These are phyloP conservation scores for Triplophysa yarkandensis DNA, from an alignment of 2,797 vertebrate genomes.

Conservation along the genomic window DNA sequence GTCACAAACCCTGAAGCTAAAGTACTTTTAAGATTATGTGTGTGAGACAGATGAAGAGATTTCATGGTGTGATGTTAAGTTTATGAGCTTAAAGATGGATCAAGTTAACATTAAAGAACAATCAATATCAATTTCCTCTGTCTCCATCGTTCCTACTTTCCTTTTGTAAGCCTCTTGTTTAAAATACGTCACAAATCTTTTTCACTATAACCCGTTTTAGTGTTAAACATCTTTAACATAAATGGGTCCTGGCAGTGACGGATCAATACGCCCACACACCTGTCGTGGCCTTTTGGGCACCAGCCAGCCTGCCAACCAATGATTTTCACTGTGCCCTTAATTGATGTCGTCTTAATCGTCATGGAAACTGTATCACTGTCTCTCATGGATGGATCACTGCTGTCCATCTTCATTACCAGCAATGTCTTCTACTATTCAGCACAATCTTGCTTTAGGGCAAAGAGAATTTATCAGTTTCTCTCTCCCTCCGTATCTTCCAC, in stretches of 20 bases:
- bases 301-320: conserved; percentile 44
- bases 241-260: conserved; percentile 45
- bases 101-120: conserved; percentile 37
- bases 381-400: conserved; percentile 57
- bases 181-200: conserved; percentile 20
- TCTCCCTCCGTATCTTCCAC: conserved; percentile 13
- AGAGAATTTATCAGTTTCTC: conserved; percentile 37
- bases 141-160: neutral
- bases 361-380: conserved; percentile 43
- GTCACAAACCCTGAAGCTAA: neutral
- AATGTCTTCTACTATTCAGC: conserved; percentile 47
- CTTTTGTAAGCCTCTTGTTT: conserved; percentile 9
- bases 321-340: conserved; percentile 32
- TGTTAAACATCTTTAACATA: conserved; percentile 43
- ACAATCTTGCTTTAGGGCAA: conserved; percentile 42
- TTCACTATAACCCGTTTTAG: conserved; percentile 41
- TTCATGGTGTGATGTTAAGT: neutral
- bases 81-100: conserved; percentile 17
- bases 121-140: conserved; percentile 18
- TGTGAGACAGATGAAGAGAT: neutral
- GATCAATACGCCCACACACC: conserved; percentile 40
- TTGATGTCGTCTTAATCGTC: conserved; percentile 36
- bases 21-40: conserved; percentile 7
- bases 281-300: conserved; percentile 43
- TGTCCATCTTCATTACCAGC: conserved; percentile 73